phyloP scores from a whole-genome alignment of 92 coral and sea anemone species.

The Montipora capitata region DNA sequence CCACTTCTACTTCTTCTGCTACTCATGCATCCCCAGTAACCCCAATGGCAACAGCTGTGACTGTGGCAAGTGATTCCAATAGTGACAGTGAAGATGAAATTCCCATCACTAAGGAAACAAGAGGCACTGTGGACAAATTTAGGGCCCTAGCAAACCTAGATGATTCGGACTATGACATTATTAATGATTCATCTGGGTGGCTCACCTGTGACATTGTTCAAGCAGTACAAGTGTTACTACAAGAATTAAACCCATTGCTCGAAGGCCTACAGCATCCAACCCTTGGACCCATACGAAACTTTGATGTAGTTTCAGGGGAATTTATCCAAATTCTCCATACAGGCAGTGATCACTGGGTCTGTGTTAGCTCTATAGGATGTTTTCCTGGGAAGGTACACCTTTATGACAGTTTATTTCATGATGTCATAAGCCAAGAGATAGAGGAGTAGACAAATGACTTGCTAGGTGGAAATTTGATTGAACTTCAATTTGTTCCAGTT shows the following conservation, averaged over 20 bases:
- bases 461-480: no score
- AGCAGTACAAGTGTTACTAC: conserved; percentile 65
- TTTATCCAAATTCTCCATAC: no score
- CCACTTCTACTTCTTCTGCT: conserved; percentile 64
- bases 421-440: no score
- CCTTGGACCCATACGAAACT: conserved; percentile 59
- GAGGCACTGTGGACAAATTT: conserved; percentile 26
- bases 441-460: no score
- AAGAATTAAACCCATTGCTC: conserved; percentile 58
- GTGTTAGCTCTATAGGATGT: no score
- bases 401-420: no score
- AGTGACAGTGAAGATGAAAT: conserved; percentile 63
- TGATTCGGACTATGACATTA: conserved; percentile 40
- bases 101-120: conserved; percentile 40
- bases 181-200: conserved; percentile 60
- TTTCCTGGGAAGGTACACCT: no score
- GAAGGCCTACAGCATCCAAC: conserved; percentile 77
- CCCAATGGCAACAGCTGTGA: neutral
- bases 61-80: conserved; percentile 32
- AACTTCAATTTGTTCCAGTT: no score
- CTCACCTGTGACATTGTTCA: conserved; percentile 61
- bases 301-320: conserved; percentile 43
- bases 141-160: conserved; percentile 42
- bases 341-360: no score
- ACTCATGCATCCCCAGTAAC: conserved; percentile 24